Conservation (phyloP, 2,113 vertebrate species). For the Centropus bengalensis region DNA sequence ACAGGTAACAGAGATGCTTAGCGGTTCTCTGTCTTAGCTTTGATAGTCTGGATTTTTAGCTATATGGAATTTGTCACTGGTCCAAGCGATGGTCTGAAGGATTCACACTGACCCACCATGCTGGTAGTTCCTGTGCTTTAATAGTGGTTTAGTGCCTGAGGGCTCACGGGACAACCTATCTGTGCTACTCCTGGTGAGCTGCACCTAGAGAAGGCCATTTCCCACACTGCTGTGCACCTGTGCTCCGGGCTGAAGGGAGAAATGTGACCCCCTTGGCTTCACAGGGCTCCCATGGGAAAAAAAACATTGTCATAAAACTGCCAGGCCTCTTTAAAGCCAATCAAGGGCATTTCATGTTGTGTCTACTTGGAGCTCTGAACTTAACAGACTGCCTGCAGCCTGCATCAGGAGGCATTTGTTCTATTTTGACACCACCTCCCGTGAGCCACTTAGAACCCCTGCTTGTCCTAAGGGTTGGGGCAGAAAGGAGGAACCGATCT, state of each 20-base stretch:
- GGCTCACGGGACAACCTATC: not conserved
- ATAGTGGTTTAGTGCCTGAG: not conserved
- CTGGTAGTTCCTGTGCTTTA: not conserved
- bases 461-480: not conserved
- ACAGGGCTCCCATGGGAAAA: not conserved
- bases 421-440: not conserved
- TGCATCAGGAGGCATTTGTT: not conserved
- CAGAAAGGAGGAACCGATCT: not conserved
- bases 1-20: not conserved
- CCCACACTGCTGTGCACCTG: not conserved
- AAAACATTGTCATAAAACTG: not conserved
- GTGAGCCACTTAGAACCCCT: not conserved
- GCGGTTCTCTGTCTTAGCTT: not conserved
- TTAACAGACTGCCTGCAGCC: not conserved
- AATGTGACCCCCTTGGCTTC: not conserved
- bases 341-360: not conserved
- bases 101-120: not conserved
- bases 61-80: not conserved
- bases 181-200: accelerated
- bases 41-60: not conserved
- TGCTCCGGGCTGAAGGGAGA: not conserved
- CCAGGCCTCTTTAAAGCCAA: not conserved
- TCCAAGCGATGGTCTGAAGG: not conserved
- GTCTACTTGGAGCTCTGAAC: not conserved
- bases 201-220: not conserved